Conservation (phyloP, 2,797 vertebrate species). For the Chiloscyllium punctatum region DNA sequence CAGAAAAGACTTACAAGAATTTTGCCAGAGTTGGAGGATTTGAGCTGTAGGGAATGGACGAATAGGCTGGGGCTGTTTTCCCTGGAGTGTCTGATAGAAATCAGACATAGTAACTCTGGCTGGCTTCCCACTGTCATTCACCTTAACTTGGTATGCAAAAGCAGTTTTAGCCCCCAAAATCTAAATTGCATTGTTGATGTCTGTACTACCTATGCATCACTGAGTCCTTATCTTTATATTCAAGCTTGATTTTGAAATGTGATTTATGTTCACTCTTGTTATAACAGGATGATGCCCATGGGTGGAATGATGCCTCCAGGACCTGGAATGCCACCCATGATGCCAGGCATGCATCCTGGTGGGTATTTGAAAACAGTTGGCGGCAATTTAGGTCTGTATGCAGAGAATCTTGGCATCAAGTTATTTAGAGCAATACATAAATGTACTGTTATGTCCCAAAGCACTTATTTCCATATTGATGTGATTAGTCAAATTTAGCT, state of each 20-base stretch:
- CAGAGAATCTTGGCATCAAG: background rate
- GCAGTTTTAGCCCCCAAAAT: background rate
- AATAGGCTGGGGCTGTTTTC: too few relatives aligned
- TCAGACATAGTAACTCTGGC: background rate
- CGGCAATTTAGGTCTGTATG: conserved; percentile 32
- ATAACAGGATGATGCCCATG: conserved; percentile 84
- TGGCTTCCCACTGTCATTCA: background rate
- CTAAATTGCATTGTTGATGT: background rate
- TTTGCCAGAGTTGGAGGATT: too few relatives aligned
- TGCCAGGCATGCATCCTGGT: conserved; percentile 73
- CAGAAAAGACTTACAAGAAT: too few relatives aligned
- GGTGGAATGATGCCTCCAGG: conserved; percentile 95
- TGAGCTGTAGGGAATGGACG: too few relatives aligned
- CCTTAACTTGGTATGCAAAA: background rate
- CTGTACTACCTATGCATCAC: background rate
- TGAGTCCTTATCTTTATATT: background rate
- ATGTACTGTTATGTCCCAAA: background rate
- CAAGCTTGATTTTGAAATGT: background rate
- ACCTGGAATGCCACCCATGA: conserved; percentile 75
- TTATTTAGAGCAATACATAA: conserved; percentile 8
- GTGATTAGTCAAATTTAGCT: background rate
- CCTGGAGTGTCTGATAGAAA: too few relatives aligned
- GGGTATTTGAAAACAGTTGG: conserved; percentile 42
- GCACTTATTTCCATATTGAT: background rate
- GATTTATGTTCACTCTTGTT: conserved; percentile 42